These are phyloP conservation scores for Drosophila borealis DNA, from an alignment of 2,888 invertebrate genomes.

Conservation along the genomic window DNA sequence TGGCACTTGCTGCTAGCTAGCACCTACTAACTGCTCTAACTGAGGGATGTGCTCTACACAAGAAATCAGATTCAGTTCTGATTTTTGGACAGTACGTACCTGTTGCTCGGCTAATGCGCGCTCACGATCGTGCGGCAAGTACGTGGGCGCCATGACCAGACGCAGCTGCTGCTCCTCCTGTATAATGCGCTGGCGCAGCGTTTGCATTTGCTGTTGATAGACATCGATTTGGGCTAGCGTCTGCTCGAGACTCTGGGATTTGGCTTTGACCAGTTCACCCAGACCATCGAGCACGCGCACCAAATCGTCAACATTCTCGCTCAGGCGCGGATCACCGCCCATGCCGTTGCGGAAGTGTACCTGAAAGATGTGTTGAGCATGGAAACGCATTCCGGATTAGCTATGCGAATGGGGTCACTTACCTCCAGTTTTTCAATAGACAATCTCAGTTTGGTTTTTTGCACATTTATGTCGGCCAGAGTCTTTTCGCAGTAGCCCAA, in stretches of 20 bases:
- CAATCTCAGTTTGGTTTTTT: conserved; percentile 94
- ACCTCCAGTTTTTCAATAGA: conserved; percentile 96
- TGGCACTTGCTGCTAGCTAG: conserved; percentile 14
- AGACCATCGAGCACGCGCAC: conserved; percentile 88
- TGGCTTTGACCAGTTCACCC: conserved; percentile 78
- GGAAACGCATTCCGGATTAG: conserved; percentile 39
- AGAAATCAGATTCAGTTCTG: conserved; percentile 6
- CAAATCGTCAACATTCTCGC: conserved; percentile 90
- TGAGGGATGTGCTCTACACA: conserved; percentile 22
- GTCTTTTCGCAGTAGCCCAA: conserved; percentile 94
- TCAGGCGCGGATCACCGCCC: conserved; percentile 91
- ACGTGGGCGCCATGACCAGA: conserved; percentile 92
- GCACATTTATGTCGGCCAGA: conserved; percentile 93
- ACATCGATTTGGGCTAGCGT: conserved; percentile 94
- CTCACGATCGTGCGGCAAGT: conserved; percentile 93
- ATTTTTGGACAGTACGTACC: conserved; percentile 87
- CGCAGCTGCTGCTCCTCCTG: conserved; percentile 95
- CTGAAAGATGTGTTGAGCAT: conserved; percentile 83
- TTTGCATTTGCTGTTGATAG: conserved; percentile 94
- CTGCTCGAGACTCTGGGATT: conserved; percentile 87
- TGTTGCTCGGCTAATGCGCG: conserved; percentile 93
- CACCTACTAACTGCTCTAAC: conserved; percentile 30
- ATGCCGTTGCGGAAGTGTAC: conserved; percentile 95
- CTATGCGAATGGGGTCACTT: conserved; percentile 80
- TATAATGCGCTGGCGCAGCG: conserved; percentile 92